Conservation (phyloP, 2,113 vertebrate species). For the Psittacula cyanocephala region DNA sequence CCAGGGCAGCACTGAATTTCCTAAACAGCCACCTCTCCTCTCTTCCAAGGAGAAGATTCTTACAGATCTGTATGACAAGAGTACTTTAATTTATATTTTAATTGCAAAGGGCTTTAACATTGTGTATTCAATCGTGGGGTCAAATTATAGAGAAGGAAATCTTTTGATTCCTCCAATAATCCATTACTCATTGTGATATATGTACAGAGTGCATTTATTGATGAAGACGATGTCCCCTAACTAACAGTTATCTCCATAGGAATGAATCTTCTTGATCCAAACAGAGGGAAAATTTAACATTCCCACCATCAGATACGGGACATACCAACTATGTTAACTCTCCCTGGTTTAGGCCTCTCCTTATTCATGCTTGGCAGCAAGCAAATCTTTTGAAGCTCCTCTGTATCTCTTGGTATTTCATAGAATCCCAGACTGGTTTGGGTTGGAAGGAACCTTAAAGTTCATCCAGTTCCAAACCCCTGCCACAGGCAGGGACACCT, state of each 20-base stretch:
- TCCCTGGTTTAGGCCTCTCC: not conserved
- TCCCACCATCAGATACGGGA: not conserved
- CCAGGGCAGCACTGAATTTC: not conserved
- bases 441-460: not conserved
- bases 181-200: not conserved
- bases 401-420: not conserved
- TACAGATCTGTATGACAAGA: not conserved
- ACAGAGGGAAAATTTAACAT: not conserved
- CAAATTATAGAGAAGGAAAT: not conserved
- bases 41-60: not conserved
- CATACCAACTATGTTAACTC: not conserved
- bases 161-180: not conserved
- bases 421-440: not conserved
- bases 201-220: not conserved
- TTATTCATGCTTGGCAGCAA: not conserved
- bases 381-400: not conserved
- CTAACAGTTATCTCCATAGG: not conserved
- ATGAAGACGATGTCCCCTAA: not conserved
- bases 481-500: not conserved
- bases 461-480: not conserved
- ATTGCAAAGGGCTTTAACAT: not conserved
- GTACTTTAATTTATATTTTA: not conserved
- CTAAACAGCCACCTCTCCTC: not conserved
- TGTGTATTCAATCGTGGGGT: not conserved
- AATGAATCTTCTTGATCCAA: not conserved